A percentile compares a stretch with the other conserved stretches of the same genome.
These are phyloP conservation scores for Morbakka virulenta DNA, from an alignment of 30 jellyfish, hydroid and myxozoan species.

Conservation along the genomic window DNA sequence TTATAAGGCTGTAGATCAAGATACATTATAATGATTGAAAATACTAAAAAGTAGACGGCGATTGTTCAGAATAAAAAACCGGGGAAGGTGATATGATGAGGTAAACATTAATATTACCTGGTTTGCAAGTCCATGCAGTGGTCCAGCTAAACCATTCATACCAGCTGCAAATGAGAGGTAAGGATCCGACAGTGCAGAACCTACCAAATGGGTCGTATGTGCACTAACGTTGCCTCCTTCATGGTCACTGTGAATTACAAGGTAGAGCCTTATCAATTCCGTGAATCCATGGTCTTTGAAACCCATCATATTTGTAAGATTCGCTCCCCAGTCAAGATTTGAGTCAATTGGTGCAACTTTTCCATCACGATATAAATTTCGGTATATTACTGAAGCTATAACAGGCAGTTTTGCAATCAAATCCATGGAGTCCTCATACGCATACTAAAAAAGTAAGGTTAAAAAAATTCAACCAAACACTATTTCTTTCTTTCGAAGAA, in stretches of 20 bases:
- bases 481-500: too few relatives aligned
- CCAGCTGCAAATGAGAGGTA: slow-evolving; percentile 95
- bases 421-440: slow-evolving; percentile 96
- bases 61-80: too few relatives aligned
- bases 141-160: slow-evolving; percentile 98
- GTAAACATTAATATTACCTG: too few relatives aligned
- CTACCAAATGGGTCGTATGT: slow-evolving; percentile 96
- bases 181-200: slow-evolving; percentile 95
- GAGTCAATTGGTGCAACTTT: slow-evolving; percentile 88
- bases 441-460: slow-evolving; percentile 60
- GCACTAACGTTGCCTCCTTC: slow-evolving; percentile 99
- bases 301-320: slow-evolving; percentile 80
- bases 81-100: too few relatives aligned
- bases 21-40: too few relatives aligned
- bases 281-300: slow-evolving; percentile 58
- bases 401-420: slow-evolving; percentile 92
- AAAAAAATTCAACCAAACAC: too few relatives aligned
- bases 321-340: slow-evolving; percentile 77
- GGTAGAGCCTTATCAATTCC: slow-evolving; percentile 89
- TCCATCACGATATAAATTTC: slow-evolving; percentile 90
- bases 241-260: slow-evolving; percentile 96
- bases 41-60: too few relatives aligned
- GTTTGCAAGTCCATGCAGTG: slow-evolving; percentile 98
- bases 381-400: slow-evolving; percentile 86
- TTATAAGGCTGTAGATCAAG: too few relatives aligned